Evolutionary conservation across 2,888 invertebrate genomes (phyloP), one percentile per base, ranked within the genome.

Genomic region (Zhuqinia jingwanae): DNA sequence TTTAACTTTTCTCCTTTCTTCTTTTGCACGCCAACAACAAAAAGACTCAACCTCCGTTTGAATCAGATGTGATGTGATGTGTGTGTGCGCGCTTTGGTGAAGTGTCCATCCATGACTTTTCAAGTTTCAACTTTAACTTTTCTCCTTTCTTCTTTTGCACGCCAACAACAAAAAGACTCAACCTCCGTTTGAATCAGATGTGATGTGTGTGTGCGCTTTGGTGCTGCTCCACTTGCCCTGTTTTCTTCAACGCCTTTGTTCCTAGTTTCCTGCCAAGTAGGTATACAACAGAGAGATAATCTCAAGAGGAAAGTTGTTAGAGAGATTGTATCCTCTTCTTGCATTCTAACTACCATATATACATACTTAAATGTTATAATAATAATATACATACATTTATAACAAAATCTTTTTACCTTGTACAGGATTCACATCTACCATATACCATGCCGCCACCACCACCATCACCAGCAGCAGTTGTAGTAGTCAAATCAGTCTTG

Each of bases 41-140:
- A 6, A 45, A 25, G 20, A 47, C 8, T 13, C 73, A 13, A 30
- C 50, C 30, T 17, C 47, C n/a, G 25, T 6, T 47, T 50, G 73
- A 68, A 50, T 70, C 50, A 47, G 70, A 70, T 60, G 42, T 77
- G 45, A 77, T 60, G 36, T 36, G n/a, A n/a, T n/a, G n/a, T n/a
- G n/a, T n/a, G n/a, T n/a, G n/a, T n/a, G n/a, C n/a, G n/a, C n/a
- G n/a, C n/a, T n/a, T n/a, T n/a, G n/a, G n/a, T n/a, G n/a, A 50
- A 63, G 60, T 60, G 75, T 75, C 81, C 82, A 63, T 82, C 81
- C 82, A 50, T 82, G 82, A 82, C 75, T 82, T 81, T 81, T 60
- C 73, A 56, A 73, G 81, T 73, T 73, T 82, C 50, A 50, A 56
- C 56, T 75, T 75, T 22, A 22, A 36, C 36, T 36, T 36, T 56